Evolutionary conservation across 2,888 invertebrate species (phyloP), one percentile per base, ranked within the genome.

Genomic region (Macrostomum cliftonense): DNA sequence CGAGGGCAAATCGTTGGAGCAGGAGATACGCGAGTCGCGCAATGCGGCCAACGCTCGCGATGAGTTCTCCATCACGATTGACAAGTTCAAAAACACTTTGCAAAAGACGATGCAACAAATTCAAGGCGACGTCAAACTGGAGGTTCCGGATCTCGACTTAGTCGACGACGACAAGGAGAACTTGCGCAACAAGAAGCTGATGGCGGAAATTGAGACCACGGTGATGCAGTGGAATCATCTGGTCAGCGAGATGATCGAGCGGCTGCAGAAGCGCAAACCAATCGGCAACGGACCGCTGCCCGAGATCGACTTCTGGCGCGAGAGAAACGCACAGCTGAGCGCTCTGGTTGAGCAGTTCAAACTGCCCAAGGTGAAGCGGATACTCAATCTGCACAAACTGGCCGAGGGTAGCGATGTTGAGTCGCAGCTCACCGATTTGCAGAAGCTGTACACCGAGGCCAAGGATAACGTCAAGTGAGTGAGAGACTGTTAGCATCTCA

Each of bases 281-380:
- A 75, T 77, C 43, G 82, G 81, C 0, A 77, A 79, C 52, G 82
- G 83, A 0, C 86, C 87, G 0, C 76, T 87, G 48, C 79, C 83
- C 0, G 87, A 87, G 64, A 83, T 82, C 61, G 79, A 80, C 53
- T 82, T 82, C 59, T 89, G 88, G 88, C 77, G 81, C 46, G 80
- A 82, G 59, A 75, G 81, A 54, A 81, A 85, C 63, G 77, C 79
- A 0, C 80, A 80, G 47, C 73, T 86, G 19, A 82, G 83, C 50
- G 74, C 80, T 21, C 70, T 86, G 1, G 77, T 81, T 19, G 86
- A 88, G 58, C 85, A 88, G 63, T 70, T 88, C 39, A 82, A 82
- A 61, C 78, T 80, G 39, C 78, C 79, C 0, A 75, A 75, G 55
- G 77, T 82, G 0, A 72, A 76, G 43, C 74, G 76, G 59, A 78